Base-by-base conservation (phyloP, 2,888 invertebrate genomes). In the Tetrapedia diversipes region DNA sequence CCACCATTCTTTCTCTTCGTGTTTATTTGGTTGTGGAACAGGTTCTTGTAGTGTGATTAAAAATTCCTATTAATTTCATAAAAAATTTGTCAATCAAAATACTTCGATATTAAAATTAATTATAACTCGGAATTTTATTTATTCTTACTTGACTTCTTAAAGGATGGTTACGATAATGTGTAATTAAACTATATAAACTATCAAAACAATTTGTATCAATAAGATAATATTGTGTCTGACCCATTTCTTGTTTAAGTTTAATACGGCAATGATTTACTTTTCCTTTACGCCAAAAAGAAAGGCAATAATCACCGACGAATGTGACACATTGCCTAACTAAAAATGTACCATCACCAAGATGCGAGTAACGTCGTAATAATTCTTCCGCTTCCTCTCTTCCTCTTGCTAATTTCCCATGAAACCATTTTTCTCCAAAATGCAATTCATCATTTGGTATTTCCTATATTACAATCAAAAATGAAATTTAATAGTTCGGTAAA, bases 1-100 rank as follows among this genome's bases (percentile, higher is more conserved):
- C 93, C 96, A 99, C 98, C 98, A 99, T 85, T 96, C 97, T 92
- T 97, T 96, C 70, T 95, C 96, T 91, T 98, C 98, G 87, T 99
- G 98, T 89, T 97, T 97, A 89, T 97, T 97, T 24, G 98, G 98
- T 90, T 98, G 98, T 0, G 98, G 98, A 2, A 98, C 98, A 0
- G 98, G 97, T 89, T 98, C 97, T 86, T 95, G 95, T 0, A 99
- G 93, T 0, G 95, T 96, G 83, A 98, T 97, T 37, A 96, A 94
- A 92, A 98, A 98, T 91, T 98, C 97, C 93, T 96, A 87, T 60
- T 59, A 22, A 49, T 70, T 34, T 19, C 11, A 57, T 45, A 24
- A 0, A 53, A 24, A 24, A 59, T 10, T 39, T 34, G 10, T 63
- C 11, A 59, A 59, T 59, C 11, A 39, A 54, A 34, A n/a, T 16